These are phyloP conservation scores for Lingula anatina DNA, from an alignment of 2,888 invertebrate species.

Conservation along the genomic window DNA sequence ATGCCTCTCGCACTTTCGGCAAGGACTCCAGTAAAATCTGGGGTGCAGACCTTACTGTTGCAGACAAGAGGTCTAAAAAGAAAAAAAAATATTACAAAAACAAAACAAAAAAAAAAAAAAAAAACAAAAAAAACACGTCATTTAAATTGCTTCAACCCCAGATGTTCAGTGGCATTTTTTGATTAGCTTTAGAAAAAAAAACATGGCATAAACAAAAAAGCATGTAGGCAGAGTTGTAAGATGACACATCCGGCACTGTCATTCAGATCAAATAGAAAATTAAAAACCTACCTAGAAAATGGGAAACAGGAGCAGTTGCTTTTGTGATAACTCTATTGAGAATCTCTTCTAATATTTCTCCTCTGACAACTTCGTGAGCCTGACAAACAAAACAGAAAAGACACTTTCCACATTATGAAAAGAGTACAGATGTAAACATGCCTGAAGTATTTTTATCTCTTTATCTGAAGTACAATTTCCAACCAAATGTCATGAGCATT, in stretches of 20 bases:
- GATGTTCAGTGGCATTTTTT: neutral
- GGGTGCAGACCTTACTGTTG: slow-evolving; percentile 39
- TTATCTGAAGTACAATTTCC: too few species aligned
- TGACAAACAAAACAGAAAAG: slow-evolving; percentile 12
- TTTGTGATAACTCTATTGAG: slow-evolving; percentile 47
- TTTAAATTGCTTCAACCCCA: neutral
- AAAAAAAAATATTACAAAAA: neutral
- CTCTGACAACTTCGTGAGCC: slow-evolving; percentile 45
- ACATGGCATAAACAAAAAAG: neutral
- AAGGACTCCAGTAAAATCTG: slow-evolving; percentile 42
- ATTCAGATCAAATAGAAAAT: too few species aligned
- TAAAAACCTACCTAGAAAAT: slow-evolving; percentile 43
- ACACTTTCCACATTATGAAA: neutral
- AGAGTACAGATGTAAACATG: too few species aligned
- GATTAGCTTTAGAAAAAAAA: neutral
- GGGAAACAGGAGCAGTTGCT: slow-evolving; percentile 41
- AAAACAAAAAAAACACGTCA: neutral
- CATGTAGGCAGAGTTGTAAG: neutral
- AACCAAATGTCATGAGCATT: too few species aligned
- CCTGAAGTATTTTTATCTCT: too few species aligned
- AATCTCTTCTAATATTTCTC: slow-evolving; percentile 48
- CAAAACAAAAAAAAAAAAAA: neutral
- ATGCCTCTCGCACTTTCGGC: slow-evolving; percentile 41
- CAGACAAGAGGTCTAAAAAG: slow-evolving; percentile 39
- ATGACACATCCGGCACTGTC: too few species aligned